Percentiles rank a stretch among this genome's conserved stretches.
Conservation (phyloP, 2,113 vertebrate species). For the Eurystomus gularis region DNA sequence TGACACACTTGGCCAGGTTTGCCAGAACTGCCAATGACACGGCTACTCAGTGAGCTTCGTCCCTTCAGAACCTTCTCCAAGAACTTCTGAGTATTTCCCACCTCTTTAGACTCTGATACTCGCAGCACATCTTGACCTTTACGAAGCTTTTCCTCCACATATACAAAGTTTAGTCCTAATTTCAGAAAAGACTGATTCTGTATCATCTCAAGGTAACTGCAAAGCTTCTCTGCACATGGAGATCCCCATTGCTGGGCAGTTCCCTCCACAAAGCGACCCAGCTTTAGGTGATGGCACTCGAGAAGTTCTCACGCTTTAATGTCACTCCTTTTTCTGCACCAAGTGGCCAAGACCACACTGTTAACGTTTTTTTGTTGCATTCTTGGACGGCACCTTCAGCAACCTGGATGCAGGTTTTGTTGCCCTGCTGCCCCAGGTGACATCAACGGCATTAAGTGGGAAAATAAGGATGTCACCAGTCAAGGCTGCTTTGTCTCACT, state of each 20-base stretch:
- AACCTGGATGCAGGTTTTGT: not conserved
- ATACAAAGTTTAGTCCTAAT: not conserved
- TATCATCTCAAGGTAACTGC: not conserved
- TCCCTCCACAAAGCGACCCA: not conserved
- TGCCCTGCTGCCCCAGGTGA: not conserved
- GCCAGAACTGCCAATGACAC: accelerated
- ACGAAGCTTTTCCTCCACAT: not conserved
- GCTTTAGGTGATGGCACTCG: not conserved
- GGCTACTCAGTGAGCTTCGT: not conserved
- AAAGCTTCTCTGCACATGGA: not conserved
- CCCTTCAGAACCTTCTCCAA: not conserved
- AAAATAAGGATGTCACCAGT: not conserved
- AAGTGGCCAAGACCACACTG: not conserved
- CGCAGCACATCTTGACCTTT: not conserved
- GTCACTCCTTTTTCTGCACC: not conserved
- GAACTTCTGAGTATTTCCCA: not conserved
- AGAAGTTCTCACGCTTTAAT: not conserved
- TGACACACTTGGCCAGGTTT: not conserved
- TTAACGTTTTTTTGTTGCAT: not conserved
- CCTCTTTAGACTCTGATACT: not conserved
- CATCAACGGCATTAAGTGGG: not conserved
- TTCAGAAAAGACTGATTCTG: not conserved
- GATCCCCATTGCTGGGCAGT: not conserved
- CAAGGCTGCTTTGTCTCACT: not conserved
- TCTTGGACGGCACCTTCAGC: not conserved